These are phyloP conservation scores for Vireo altiloquus DNA, from an alignment of 2,113 vertebrate genomes.

Conservation along the genomic window DNA sequence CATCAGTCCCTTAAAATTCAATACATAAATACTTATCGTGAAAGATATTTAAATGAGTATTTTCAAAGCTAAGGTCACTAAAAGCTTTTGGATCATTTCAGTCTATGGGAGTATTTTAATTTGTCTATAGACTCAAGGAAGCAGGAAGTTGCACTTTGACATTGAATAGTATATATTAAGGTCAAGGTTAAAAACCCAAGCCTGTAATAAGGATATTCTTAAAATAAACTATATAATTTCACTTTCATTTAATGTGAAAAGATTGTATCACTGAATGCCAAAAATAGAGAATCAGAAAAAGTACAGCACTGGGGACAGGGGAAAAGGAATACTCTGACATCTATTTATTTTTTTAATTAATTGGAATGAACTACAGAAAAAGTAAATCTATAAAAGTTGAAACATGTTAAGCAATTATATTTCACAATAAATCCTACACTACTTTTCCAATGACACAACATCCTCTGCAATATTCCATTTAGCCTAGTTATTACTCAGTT, in stretches of 20 bases:
- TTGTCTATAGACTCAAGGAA: conserved; percentile 16
- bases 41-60: conserved; percentile 10
- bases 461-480: neutral
- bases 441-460: neutral
- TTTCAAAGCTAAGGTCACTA: conserved; percentile 53
- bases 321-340: neutral
- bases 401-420: neutral
- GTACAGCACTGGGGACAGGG: accelerated
- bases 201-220: neutral
- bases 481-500: neutral
- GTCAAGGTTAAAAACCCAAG: conserved; percentile 25
- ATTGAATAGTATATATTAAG: neutral
- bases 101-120: neutral
- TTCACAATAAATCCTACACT: neutral
- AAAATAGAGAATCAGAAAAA: neutral
- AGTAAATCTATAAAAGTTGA: neutral
- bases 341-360: neutral
- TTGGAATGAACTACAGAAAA: neutral
- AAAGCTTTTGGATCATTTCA: conserved; percentile 37
- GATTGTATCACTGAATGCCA: neutral
- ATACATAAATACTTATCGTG: neutral
- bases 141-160: conserved; percentile 12
- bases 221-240: neutral
- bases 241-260: conserved; percentile 1
- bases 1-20: neutral